These are phyloP conservation scores for Miniopterus natalensis DNA, from an alignment of 2,113 vertebrate species.

Conservation along the genomic window DNA sequence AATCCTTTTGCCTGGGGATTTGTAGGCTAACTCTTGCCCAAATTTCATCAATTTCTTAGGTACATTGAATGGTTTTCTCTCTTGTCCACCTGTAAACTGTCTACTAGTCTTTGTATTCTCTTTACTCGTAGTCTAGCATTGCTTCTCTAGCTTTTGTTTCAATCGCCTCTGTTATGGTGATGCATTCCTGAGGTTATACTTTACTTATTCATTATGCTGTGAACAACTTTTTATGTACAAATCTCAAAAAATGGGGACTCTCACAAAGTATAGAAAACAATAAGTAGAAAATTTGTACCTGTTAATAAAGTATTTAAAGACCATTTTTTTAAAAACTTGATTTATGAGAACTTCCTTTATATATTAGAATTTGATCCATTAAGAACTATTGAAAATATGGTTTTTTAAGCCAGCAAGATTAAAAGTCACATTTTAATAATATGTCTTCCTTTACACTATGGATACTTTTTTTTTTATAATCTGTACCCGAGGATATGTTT, in stretches of 20 bases:
- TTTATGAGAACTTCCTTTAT: constrained; percentile 40
- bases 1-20: not conserved
- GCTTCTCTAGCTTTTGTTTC: constrained; percentile 44
- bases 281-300: constrained; percentile 28
- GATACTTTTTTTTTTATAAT: too few species aligned
- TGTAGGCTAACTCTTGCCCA: not conserved
- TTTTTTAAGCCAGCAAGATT: not conserved
- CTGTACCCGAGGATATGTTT: too few species aligned
- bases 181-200: not conserved
- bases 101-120: not conserved
- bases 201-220: constrained; percentile 9
- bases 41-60: not conserved
- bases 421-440: constrained; percentile 54
- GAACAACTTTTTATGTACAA: not conserved
- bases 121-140: not conserved
- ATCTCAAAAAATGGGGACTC: not conserved
- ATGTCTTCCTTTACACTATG: not conserved
- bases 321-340: not conserved
- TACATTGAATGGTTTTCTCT: not conserved
- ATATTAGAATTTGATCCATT: constrained; percentile 34
- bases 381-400: not conserved
- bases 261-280: constrained; percentile 14
- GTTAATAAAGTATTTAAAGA: constrained; percentile 12
- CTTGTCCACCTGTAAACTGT: not conserved
- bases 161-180: not conserved